Evolutionary conservation across 2,888 invertebrate genomes (phyloP).

Genomic region (Volucella inflata): DNA sequence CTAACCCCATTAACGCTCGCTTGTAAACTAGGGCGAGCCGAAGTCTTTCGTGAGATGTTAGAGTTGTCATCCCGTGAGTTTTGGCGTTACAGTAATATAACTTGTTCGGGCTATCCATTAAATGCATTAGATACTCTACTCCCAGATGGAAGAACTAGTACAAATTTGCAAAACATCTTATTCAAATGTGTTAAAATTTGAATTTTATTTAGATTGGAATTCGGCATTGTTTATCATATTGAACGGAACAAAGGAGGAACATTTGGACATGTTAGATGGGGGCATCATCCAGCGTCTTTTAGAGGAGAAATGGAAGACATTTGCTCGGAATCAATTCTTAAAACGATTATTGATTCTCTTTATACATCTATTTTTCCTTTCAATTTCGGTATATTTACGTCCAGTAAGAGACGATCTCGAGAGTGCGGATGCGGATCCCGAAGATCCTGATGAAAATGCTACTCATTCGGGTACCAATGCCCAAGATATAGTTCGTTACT

Average conservation of each 20-base stretch:
- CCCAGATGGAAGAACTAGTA: slow-evolving; percentile 98
- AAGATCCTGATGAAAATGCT: slow-evolving; percentile 84
- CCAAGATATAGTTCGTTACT: slow-evolving; percentile 85
- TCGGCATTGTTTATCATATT: slow-evolving; percentile 98
- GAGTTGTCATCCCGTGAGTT: slow-evolving; percentile 97
- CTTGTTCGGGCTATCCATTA: slow-evolving; percentile 98
- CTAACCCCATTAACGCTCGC: slow-evolving; percentile 98
- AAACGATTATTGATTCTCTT: slow-evolving; percentile 94
- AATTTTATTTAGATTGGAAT: slow-evolving; percentile 92
- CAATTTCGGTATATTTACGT: slow-evolving; percentile 95
- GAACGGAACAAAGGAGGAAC: slow-evolving; percentile 98
- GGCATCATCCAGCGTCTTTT: slow-evolving; percentile 98
- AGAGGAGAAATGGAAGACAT: slow-evolving; percentile 99
- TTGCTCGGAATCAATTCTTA: slow-evolving; percentile 96
- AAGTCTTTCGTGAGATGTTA: slow-evolving; percentile 98
- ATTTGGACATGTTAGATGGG: slow-evolving; percentile 99
- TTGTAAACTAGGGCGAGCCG: slow-evolving; percentile 97
- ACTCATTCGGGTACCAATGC: slow-evolving; percentile 82
- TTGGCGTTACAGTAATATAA: slow-evolving; percentile 99
- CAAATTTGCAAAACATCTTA: slow-evolving; percentile 53
- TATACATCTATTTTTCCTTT: slow-evolving; percentile 93
- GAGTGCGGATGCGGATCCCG: slow-evolving; percentile 80
- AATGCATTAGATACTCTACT: slow-evolving; percentile 97
- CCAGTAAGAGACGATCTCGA: slow-evolving; percentile 85
- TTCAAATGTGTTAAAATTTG: background rate